Percentiles rank a stretch among this genome's conserved stretches.
Evolutionary conservation across 2,113 vertebrate species (phyloP).

Genomic region (Coptodon bakossiorum): DNA sequence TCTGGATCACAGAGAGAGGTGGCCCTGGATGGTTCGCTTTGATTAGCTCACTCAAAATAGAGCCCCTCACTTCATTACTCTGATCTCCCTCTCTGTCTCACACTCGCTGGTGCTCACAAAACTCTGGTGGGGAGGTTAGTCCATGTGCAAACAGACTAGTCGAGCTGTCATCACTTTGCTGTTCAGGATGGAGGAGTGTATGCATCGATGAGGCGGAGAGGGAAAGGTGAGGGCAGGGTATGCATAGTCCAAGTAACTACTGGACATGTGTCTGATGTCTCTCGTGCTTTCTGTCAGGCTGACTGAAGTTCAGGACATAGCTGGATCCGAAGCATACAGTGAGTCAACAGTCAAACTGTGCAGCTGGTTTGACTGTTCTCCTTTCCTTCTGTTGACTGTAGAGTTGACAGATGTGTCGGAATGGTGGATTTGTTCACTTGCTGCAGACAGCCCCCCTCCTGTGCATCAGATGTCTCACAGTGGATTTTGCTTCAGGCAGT

Average conservation of each 20-base stretch:
- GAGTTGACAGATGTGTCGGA: conserved; percentile 54
- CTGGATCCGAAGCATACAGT: conserved; percentile 24
- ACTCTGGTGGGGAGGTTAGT: neutral
- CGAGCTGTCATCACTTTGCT: conserved; percentile 5
- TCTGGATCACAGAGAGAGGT: conserved; percentile 60
- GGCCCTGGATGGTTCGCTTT: conserved; percentile 61
- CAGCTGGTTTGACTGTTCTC: conserved; percentile 43
- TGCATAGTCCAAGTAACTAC: neutral
- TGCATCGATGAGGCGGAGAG: neutral
- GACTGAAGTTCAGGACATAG: conserved; percentile 35
- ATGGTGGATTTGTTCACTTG: conserved; percentile 57
- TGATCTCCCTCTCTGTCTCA: conserved; percentile 23
- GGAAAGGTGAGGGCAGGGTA: conserved; percentile 6
- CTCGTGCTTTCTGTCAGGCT: conserved; percentile 28
- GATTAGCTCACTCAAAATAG: conserved; percentile 58
- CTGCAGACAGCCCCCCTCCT: conserved; percentile 39
- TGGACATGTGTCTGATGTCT: conserved; percentile 4
- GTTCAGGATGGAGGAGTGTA: neutral
- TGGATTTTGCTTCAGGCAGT: conserved; percentile 51
- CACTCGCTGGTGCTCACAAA: neutral
- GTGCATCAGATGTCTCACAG: conserved; percentile 50
- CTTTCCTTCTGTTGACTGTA: conserved; percentile 49
- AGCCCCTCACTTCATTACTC: conserved; percentile 59
- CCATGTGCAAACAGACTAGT: conserved; percentile 18
- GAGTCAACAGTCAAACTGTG: conserved; percentile 45